Conservation (phyloP, 2,888 invertebrate species). For the Drosophila barbarae region DNA sequence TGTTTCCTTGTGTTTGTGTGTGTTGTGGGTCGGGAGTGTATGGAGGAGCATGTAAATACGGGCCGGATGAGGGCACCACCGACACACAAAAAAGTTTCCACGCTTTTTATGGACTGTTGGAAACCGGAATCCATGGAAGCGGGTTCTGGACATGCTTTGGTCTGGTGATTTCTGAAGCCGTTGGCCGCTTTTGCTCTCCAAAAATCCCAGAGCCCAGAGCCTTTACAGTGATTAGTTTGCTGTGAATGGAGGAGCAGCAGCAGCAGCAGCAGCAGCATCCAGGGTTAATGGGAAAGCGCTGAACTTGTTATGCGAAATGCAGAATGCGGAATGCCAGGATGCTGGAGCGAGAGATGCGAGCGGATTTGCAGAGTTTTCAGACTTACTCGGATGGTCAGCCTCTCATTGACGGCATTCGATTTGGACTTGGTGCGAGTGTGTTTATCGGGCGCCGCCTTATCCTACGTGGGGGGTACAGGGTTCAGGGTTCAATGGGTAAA, state of each 20-base stretch:
- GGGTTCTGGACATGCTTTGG: constrained; percentile 31
- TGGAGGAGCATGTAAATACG: constrained; percentile 22
- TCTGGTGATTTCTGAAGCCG: constrained; percentile 43
- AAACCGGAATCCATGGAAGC: constrained; percentile 3
- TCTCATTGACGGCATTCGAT: constrained; percentile 58
- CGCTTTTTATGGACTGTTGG: constrained; percentile 29
- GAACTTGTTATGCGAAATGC: constrained; percentile 40
- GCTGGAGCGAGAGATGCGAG: constrained; percentile 32
- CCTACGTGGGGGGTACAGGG: constrained; percentile 31
- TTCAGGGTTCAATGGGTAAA: constrained; percentile 11
- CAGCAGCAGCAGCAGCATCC: constrained; percentile 10
- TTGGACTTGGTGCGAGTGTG: constrained; percentile 44
- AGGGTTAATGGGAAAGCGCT: constrained; percentile 52
- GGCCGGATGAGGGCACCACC: constrained; percentile 16
- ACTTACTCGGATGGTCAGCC: constrained; percentile 63
- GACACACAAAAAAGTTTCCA: constrained; percentile 39
- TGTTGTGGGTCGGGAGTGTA: background rate
- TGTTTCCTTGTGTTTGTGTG: background rate
- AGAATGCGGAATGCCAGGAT: constrained; percentile 35
- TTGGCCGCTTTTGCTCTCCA: constrained; percentile 14
- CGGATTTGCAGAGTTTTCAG: constrained; percentile 22
- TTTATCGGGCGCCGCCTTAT: constrained; percentile 53
- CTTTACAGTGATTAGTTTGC: constrained; percentile 56
- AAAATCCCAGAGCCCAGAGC: constrained; percentile 7
- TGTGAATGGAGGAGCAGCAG: constrained; percentile 25